Conservation (phyloP, 2,113 vertebrate species). For the Chunga burmeisteri region DNA sequence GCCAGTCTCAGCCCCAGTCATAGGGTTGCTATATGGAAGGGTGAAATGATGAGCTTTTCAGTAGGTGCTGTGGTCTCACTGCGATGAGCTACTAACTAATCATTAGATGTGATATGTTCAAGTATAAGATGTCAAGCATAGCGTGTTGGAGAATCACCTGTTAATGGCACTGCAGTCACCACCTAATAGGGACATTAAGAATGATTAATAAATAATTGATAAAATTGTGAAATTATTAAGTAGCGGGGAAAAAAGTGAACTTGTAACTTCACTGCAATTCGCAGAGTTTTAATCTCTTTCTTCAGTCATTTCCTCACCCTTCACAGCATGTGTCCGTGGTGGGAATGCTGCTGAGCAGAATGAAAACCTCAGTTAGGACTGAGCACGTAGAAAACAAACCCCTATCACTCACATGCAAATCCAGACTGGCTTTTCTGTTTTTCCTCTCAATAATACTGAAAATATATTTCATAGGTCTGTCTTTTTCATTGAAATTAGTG, state of each 20-base stretch:
- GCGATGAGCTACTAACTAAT: neutral
- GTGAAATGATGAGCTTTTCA: neutral
- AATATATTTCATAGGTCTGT: neutral
- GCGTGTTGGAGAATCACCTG: neutral
- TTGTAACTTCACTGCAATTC: neutral
- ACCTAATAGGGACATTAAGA: neutral
- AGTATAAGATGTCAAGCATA: neutral
- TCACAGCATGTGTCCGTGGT: neutral
- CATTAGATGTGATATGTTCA: neutral
- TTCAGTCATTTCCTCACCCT: neutral
- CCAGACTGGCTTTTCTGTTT: neutral
- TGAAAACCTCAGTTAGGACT: neutral
- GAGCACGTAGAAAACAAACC: neutral
- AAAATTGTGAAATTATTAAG: neutral
- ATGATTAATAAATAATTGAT: neutral
- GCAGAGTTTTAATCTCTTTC: neutral
- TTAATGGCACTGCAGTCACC: neutral
- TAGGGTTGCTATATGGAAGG: neutral
- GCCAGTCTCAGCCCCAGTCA: neutral
- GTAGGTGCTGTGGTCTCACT: neutral
- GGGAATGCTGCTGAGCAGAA: neutral
- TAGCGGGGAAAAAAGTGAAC: neutral
- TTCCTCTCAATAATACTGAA: neutral
- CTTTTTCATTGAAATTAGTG: neutral
- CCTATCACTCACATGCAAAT: neutral